These are phyloP conservation scores for Tiliacea aurago DNA, from an alignment of 2,888 invertebrate species.

Conservation along the genomic window DNA sequence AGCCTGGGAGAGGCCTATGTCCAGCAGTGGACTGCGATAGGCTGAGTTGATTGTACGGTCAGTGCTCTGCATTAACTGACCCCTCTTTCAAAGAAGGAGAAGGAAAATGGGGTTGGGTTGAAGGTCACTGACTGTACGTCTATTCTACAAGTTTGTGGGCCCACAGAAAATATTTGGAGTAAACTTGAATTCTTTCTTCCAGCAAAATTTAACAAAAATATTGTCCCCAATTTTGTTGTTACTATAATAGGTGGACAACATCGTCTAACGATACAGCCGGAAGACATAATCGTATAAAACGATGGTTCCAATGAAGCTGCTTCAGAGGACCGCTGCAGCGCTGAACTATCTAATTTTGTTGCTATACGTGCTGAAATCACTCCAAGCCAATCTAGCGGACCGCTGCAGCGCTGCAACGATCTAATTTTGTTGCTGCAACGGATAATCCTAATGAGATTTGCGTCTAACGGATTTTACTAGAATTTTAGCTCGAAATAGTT, in stretches of 20 bases:
- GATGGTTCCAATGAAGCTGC: background rate
- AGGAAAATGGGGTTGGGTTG: no score
- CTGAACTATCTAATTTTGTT: background rate
- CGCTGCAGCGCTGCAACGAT: conserved; percentile 14
- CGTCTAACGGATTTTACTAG: conserved; percentile 30
- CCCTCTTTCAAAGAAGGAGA: no score
- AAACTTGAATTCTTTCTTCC: no score
- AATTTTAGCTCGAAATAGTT: conserved; percentile 45
- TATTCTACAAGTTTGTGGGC: no score
- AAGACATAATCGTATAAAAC: conserved; percentile 42
- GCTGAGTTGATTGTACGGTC: no score
- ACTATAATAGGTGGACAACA: background rate
- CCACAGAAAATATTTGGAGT: no score
- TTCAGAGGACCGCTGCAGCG: conserved; percentile 1
- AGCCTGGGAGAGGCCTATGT: no score
- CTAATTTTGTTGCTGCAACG: conserved; percentile 40
- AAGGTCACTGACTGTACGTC: no score
- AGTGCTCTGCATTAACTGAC: no score
- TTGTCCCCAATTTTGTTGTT: background rate
- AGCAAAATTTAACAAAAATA: background rate
- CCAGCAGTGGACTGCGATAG: no score
- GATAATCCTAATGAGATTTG: conserved; percentile 62
- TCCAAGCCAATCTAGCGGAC: conserved; percentile 11
- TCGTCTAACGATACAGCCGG: conserved; percentile 7
- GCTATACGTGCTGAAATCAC: no score